Percentiles rank a stretch among this genome's conserved stretches.
phyloP scores from a whole-genome alignment of 2,888 invertebrate genomes.

The Mythimna loreyi region DNA sequence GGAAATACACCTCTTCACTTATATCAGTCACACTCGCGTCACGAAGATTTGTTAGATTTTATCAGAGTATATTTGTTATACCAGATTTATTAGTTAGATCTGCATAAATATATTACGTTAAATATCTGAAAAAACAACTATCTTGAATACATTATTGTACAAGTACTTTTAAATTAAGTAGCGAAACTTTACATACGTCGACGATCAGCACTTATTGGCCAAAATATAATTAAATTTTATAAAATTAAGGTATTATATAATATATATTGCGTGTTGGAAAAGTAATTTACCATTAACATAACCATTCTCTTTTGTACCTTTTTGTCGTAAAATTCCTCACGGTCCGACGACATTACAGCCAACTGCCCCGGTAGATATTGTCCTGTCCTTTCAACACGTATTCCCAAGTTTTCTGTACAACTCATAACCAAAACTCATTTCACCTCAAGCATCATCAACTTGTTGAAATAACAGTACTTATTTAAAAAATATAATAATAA shows the following conservation, averaged over 20 bases:
- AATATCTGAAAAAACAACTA: neutral
- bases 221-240: neutral
- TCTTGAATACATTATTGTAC: slow-evolving; percentile 7
- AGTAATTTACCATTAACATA: neutral
- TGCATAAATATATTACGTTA: slow-evolving; percentile 17
- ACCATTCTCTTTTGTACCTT: neutral
- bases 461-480: too few species aligned
- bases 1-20: slow-evolving; percentile 28
- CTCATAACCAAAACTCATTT: too few species aligned
- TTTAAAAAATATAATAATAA: too few species aligned
- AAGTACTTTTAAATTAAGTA: neutral
- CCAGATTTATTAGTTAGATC: slow-evolving; percentile 15
- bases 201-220: neutral
- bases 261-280: neutral
- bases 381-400: neutral
- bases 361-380: neutral
- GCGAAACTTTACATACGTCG: neutral
- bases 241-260: too few species aligned
- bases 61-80: slow-evolving; percentile 35
- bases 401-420: too few species aligned
- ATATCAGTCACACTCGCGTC: slow-evolving; percentile 23
- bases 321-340: neutral
- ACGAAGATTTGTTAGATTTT: slow-evolving; percentile 20
- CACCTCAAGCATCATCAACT: too few species aligned
- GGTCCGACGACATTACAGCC: neutral